phyloP scores from a whole-genome alignment of 2,113 vertebrate species.

The Calyptommatus sinebrachiatus region DNA sequence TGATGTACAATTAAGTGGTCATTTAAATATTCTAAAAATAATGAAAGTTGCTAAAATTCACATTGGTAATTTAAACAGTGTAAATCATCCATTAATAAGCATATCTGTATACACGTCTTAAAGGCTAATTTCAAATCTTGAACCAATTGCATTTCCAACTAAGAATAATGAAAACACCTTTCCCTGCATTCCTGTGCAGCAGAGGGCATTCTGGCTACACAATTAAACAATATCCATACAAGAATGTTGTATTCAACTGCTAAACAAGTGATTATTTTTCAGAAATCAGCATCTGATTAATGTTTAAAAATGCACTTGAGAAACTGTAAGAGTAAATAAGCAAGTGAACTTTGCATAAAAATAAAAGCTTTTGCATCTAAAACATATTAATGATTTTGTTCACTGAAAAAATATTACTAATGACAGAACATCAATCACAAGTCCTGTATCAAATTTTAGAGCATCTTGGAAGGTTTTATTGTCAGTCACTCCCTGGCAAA shows the following conservation, averaged over 20 bases:
- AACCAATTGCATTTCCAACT: conserved; percentile 10
- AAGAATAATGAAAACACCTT: conserved; percentile 42
- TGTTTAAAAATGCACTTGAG: conserved; percentile 12
- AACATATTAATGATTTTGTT: neutral
- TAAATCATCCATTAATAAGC: conserved; percentile 32
- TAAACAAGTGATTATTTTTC: conserved; percentile 34
- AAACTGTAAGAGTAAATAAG: conserved; percentile 12
- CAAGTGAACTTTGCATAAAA: conserved; percentile 16
- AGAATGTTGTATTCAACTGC: conserved; percentile 21
- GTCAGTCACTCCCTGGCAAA: no score
- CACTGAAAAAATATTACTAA: conserved; percentile 1
- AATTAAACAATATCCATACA: conserved; percentile 15
- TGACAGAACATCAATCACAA: neutral
- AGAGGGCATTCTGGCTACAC: conserved; percentile 40
- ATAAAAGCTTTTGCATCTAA: conserved; percentile 14
- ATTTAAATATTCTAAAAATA: conserved; percentile 35
- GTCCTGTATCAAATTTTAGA: no score
- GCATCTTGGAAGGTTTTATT: no score
- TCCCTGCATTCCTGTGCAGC: conserved; percentile 31
- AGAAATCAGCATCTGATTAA: conserved; percentile 25
- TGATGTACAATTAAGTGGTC: conserved; percentile 8
- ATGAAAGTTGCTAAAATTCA: conserved; percentile 28
- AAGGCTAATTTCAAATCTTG: conserved; percentile 15
- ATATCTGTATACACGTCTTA: conserved; percentile 4
- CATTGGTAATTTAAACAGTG: conserved; percentile 14